Base-by-base conservation (phyloP, 2,113 vertebrate genomes). In the Calyptommatus sinebrachiatus region DNA sequence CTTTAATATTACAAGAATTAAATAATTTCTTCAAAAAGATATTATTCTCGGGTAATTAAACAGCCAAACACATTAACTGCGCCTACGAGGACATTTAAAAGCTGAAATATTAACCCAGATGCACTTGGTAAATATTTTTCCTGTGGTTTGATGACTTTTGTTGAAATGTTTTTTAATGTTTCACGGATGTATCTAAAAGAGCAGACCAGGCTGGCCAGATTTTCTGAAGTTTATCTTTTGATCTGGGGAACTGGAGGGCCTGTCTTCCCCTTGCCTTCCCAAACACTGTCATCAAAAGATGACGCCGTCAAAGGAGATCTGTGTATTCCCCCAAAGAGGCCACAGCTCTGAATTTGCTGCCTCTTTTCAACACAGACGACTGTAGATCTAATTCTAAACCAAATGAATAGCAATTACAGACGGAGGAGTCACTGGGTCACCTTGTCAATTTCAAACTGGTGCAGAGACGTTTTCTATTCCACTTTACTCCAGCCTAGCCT, bases 331-430 rank as follows among this genome's bases (percentile, higher is more conserved):
- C n/a, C 53, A 65, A 83, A 86, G 45, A 28, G 50, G 61, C 48
- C 83, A 70, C 57, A 88, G 73, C 68, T 77, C 83, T 48, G 35
- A 35, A 26, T 28, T 53, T 9, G 28, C 31, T 41, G 29, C 31
- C 20, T 31, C 16, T 50, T 29, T 22, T 35, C 10, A 31, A 46
- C 22, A 50, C 18, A n/a, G 29, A 71, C 16, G 41, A 46, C 76
- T 81, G 12, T 2, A 84, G 76, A 9, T 66, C 45, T 68, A 85
- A 79, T 77, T 67, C 75, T 26, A 21, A 85, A 18, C 67, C 31
- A 82, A 85, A 74, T n/a, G 75, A 82, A 74, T 20, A 88, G 53
- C 4, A 46, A 71, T 67, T 68, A 85, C 22, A 14, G 45, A 76
- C 18, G 7, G 81, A 31, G 78, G 84, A 76, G 3, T 31, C 76